phyloP scores from a whole-genome alignment of 2,888 invertebrate species.

The Sphinx pinastri region DNA sequence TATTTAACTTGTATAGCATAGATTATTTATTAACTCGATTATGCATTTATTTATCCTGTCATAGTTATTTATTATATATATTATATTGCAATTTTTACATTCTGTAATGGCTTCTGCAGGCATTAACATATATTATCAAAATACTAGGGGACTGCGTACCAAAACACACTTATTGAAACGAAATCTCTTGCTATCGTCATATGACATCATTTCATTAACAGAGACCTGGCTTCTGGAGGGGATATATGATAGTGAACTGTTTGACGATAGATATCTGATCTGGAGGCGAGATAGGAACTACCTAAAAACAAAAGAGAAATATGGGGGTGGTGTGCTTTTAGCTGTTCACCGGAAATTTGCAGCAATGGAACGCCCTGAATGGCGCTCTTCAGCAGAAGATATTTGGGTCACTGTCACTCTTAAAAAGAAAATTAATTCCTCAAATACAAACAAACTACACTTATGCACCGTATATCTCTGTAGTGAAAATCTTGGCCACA shows the following conservation, averaged over 20 bases:
- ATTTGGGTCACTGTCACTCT: neutral
- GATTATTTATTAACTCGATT: no score
- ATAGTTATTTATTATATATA: no score
- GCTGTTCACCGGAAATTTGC: neutral
- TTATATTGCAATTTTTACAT: neutral
- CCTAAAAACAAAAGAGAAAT: neutral
- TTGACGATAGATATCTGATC: no score
- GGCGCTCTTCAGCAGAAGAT: conserved; percentile 2
- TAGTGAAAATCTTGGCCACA: neutral
- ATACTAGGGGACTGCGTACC: no score
- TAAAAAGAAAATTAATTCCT: neutral
- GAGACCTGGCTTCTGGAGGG: no score
- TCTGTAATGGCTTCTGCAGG: neutral
- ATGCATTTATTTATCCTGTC: no score
- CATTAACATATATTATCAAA: neutral
- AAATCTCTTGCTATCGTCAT: no score
- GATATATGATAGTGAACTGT: no score
- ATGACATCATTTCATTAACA: no score
- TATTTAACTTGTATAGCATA: no score
- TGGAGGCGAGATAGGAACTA: neutral
- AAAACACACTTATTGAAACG: no score
- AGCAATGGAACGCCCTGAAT: neutral
- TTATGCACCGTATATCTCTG: neutral
- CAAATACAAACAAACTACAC: neutral
- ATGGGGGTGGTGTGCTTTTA: neutral